Evolutionary conservation across 2,113 vertebrate species (phyloP).

Genomic region (Elaphurus davidianus): DNA sequence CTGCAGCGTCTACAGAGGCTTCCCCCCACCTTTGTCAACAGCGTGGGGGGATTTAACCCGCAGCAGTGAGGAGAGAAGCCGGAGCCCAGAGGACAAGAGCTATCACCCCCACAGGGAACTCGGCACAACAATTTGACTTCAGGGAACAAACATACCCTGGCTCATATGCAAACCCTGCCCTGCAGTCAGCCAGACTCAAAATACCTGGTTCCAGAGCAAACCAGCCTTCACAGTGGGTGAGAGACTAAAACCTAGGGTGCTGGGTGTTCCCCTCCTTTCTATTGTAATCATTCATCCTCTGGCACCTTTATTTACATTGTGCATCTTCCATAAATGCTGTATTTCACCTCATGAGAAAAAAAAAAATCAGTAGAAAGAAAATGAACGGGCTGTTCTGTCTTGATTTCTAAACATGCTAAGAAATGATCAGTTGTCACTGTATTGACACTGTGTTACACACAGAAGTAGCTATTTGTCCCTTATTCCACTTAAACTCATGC

Average conservation of each 20-base stretch:
- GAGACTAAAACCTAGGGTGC: not conserved
- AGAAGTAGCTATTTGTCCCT: not conserved
- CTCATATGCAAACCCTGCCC: not conserved
- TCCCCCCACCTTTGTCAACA: fast-evolving
- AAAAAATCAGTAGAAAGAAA: constrained; percentile 40
- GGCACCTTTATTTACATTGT: constrained; percentile 7
- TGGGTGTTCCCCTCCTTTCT: not conserved
- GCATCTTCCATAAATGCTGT: not conserved
- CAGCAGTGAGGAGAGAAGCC: not conserved
- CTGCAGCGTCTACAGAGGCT: not conserved
- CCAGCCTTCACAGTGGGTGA: not conserved
- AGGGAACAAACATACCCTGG: not conserved
- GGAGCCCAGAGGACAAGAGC: not conserved
- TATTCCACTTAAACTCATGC: not conserved
- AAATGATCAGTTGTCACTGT: not conserved
- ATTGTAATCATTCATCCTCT: not conserved
- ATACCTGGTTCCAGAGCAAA: fast-evolving
- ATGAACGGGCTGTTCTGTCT: not conserved
- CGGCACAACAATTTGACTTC: fast-evolving
- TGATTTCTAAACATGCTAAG: not conserved
- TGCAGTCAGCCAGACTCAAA: not conserved
- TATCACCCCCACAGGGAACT: fast-evolving
- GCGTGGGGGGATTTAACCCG: not conserved
- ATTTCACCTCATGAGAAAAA: not conserved
- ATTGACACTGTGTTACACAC: not conserved